Percentiles rank a stretch among this genome's conserved stretches.
Evolutionary conservation across 2,113 vertebrate genomes (phyloP).

Genomic region (Dromiciops gliroides): DNA sequence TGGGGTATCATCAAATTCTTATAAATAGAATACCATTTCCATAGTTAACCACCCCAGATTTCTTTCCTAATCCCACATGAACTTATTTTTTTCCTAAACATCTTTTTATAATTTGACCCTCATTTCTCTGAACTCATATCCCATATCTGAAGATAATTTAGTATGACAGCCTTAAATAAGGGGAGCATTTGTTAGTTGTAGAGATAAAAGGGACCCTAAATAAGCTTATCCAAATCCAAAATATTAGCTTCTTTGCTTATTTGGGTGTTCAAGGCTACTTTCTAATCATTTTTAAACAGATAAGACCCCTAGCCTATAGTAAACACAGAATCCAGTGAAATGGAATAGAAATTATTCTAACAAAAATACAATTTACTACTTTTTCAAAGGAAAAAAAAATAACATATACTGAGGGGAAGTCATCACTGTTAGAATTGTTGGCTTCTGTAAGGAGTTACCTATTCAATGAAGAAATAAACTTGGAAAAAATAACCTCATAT

Average conservation of each 20-base stretch:
- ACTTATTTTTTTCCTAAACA: not conserved
- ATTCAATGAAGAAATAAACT: not conserved
- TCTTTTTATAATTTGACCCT: not conserved
- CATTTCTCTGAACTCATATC: not conserved
- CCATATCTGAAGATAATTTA: not conserved
- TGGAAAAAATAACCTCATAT: not conserved
- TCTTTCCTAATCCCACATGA: not conserved
- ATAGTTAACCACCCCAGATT: not conserved
- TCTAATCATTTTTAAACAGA: not conserved
- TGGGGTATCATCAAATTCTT: not conserved
- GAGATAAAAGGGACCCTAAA: not conserved
- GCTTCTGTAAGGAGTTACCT: not conserved
- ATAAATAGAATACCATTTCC: not conserved
- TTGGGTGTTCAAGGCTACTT: not conserved
- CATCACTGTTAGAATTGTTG: not conserved
- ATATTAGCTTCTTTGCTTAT: constrained; percentile 22
- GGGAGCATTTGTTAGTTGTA: not conserved
- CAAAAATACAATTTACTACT: not conserved
- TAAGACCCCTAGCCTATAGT: not conserved
- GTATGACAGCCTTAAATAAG: not conserved
- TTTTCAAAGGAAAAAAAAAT: not conserved
- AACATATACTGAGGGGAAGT: not conserved
- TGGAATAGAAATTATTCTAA: not conserved
- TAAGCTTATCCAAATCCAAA: not conserved
- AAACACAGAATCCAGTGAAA: not conserved